phyloP scores from a whole-genome alignment of 2,888 invertebrate species.

The Nyleta sp. region DNA sequence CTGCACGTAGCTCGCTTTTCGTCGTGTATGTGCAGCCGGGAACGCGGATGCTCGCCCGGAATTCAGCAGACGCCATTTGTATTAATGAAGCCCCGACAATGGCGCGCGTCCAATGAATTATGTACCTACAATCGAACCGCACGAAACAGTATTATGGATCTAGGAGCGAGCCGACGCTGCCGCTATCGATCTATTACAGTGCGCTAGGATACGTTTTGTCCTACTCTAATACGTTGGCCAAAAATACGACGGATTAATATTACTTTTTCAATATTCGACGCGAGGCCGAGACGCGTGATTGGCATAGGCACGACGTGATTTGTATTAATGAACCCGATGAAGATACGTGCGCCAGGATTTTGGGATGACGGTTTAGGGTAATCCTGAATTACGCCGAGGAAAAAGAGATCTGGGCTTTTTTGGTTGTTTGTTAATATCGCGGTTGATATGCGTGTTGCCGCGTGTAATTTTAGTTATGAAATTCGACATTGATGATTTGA shows the following conservation, averaged over 20 bases:
- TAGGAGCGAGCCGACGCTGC: slow-evolving; percentile 53
- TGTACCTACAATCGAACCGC: slow-evolving; percentile 81
- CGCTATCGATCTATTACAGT: slow-evolving; percentile 60
- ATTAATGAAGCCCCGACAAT: slow-evolving; percentile 82
- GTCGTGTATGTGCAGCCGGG: slow-evolving; percentile 62
- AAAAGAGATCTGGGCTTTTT: no score
- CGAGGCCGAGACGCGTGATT: no score
- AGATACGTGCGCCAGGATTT: no score
- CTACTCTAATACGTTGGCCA: slow-evolving; percentile 16
- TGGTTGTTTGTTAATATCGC: no score
- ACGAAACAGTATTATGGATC: slow-evolving; percentile 71
- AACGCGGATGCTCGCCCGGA: slow-evolving; percentile 70
- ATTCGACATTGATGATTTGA: no score
- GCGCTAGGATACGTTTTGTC: slow-evolving; percentile 39
- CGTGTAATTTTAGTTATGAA: no score
- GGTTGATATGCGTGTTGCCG: no score
- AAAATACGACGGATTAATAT: slow-evolving; percentile 27
- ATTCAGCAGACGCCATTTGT: slow-evolving; percentile 83
- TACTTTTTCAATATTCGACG: slow-evolving; percentile 20
- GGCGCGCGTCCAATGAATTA: slow-evolving; percentile 82
- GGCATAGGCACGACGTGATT: no score
- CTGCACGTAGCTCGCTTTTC: slow-evolving; percentile 50
- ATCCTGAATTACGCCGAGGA: no score
- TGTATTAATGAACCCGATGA: no score
- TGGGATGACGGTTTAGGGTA: no score